Percentiles rank a stretch among this genome's conserved stretches.
Conservation (phyloP, 2,113 vertebrate species). For the human (Homo sapiens) region DNA sequence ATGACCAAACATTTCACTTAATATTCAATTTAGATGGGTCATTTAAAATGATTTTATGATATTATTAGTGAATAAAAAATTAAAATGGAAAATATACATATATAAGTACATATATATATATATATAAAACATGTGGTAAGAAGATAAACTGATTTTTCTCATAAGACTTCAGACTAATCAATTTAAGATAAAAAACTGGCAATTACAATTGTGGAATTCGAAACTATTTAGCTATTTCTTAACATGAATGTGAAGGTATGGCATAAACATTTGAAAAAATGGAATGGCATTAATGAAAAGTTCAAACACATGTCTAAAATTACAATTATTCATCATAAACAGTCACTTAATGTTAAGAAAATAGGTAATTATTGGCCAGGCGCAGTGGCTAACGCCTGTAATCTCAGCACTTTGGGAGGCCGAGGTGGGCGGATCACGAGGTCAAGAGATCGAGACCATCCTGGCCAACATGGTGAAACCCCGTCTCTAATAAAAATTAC, state of each 20-base stretch:
- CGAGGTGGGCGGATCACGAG: accelerated
- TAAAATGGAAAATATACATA: not conserved
- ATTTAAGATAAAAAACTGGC: not conserved
- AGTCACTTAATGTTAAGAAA: not conserved
- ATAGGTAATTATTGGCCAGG: not conserved
- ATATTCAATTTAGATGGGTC: not conserved
- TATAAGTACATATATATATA: too few relatives aligned
- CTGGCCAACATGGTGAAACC: too few relatives aligned
- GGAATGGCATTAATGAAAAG: not conserved
- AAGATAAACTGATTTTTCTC: not conserved
- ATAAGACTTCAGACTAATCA: not conserved
- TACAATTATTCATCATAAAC: not conserved
- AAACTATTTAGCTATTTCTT: not conserved
- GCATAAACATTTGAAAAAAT: not conserved
- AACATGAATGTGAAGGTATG: not conserved
- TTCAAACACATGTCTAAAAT: not conserved
- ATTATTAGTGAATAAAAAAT: not conserved
- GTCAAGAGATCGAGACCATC: too few relatives aligned
- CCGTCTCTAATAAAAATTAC: too few relatives aligned
- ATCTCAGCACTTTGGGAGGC: too few relatives aligned
- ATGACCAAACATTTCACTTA: not conserved
- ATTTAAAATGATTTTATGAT: not conserved
- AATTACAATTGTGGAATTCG: not conserved
- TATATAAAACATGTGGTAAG: not conserved
- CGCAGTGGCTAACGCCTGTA: too few relatives aligned